Base-by-base conservation (phyloP, 2,888 invertebrate genomes). In the Trissoscelio sp. region DNA sequence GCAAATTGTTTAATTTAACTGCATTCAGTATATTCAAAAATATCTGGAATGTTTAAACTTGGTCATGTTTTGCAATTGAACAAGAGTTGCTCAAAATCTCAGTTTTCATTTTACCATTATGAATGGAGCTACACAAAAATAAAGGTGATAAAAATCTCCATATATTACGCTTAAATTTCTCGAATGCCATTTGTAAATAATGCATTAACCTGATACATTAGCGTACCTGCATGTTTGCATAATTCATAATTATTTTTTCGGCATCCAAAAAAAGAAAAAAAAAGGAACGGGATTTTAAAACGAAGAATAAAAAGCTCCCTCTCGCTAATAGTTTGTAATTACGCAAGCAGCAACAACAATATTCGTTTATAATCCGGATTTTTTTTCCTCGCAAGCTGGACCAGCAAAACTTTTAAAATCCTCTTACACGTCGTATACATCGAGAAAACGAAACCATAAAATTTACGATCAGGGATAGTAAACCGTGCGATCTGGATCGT, bases 391-490 rank as follows among this genome's bases (percentile, higher is more conserved):
- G 12, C n/a, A 31, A 31, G 34, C 34, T 44, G 34, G 12, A 69
- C 22, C 46, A 39, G 46, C n/a, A 12, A n/a, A 57, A 57, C 53
- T 46, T 69, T 34, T 69, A 44, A 57, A 69, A 69, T 57, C 46
- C 57, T 57, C 57, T 69, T 69, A 46, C 34, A 46, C 46, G 37
- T 69, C 9, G 31, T 28, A 34, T 57, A 37, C 34, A 22, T 69
- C 57, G 57, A 44, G 34, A 46, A 69, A 69, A 34, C 55, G 28
- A 31, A 69, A 57, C 44, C 69, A 69, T 69, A 69, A 69, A 69
- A 69, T 69, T 69, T 69, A 69, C 57, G 46, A 69, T 69, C 22
- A n/a, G 11, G 4, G 34, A 46, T 57, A 57, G 69, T 69, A 69
- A 69, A 69, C 42, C 57, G 57, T 69, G 46, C 57, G 53, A 69